Conservation (phyloP, 1,140 invertebrate species). For the Phthorimaea operculella region DNA sequence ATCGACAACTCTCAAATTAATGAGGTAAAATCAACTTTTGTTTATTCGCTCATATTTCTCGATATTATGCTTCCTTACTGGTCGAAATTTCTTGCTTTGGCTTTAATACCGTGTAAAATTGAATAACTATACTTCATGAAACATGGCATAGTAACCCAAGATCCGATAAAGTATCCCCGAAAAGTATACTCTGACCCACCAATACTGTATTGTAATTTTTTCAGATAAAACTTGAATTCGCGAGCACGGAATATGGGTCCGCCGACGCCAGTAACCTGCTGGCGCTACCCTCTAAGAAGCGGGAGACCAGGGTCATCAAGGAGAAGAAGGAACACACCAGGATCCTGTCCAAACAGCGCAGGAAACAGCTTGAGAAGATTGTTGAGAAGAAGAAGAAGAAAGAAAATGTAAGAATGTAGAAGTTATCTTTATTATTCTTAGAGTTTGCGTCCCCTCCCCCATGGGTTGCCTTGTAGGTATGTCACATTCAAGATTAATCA, state of each 20-base stretch:
- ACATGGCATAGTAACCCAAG: too few relatives aligned
- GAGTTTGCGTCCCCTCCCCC: too few relatives aligned
- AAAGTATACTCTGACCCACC: too few relatives aligned
- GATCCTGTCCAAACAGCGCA: constrained; percentile 86
- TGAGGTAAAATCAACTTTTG: constrained; percentile 68
- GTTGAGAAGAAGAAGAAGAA: constrained; percentile 91
- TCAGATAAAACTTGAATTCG: constrained; percentile 75
- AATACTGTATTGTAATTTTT: constrained; percentile 14
- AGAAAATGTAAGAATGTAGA: constrained; percentile 75
- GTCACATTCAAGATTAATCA: too few relatives aligned
- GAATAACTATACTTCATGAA: too few relatives aligned
- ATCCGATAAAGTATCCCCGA: too few relatives aligned
- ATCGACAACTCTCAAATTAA: constrained; percentile 77
- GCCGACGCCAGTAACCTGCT: constrained; percentile 83
- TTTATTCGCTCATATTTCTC: too few relatives aligned
- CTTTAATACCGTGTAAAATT: too few relatives aligned
- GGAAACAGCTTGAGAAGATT: constrained; percentile 87
- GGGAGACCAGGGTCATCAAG: constrained; percentile 76
- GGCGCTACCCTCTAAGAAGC: constrained; percentile 84
- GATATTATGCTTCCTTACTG: too few relatives aligned
- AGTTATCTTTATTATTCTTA: background rate
- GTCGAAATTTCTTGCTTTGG: too few relatives aligned
- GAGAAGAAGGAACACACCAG: constrained; percentile 69
- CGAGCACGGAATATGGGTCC: constrained; percentile 65
- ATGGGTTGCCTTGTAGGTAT: too few relatives aligned